These are phyloP conservation scores for Xiphophorus hellerii DNA, from an alignment of 2,113 vertebrate species.

Conservation along the genomic window DNA sequence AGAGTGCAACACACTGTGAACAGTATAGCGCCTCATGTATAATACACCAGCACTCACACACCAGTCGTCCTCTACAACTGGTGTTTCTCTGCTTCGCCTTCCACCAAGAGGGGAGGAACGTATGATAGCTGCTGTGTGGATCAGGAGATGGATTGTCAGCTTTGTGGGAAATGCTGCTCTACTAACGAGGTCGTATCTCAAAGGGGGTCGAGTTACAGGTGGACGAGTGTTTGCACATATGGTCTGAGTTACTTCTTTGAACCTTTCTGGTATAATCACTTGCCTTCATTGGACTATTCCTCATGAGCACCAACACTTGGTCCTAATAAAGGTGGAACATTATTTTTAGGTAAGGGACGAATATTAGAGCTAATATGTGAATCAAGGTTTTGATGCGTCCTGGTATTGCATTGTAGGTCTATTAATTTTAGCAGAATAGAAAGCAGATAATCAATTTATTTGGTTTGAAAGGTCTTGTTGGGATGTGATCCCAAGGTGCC, in stretches of 20 bases:
- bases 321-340: background rate
- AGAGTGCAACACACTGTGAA: constrained; percentile 6
- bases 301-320: background rate
- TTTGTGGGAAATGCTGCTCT: constrained; percentile 18
- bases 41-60: constrained; percentile 1
- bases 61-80: constrained; percentile 14
- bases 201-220: constrained; percentile 19
- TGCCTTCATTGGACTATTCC: background rate
- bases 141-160: constrained; percentile 4
- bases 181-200: constrained; percentile 8
- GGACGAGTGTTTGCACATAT: background rate
- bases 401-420: background rate
- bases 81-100: constrained; percentile 30
- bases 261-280: background rate
- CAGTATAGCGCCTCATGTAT: constrained; percentile 1
- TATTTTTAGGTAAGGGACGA: background rate
- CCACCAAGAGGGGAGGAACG: constrained; percentile 21
- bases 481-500: too few relatives aligned
- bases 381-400: background rate
- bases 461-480: too few relatives aligned
- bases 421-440: too few relatives aligned
- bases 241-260: background rate
- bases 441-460: too few relatives aligned
- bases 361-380: background rate
- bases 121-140: constrained; percentile 14